phyloP scores from a whole-genome alignment of 2,888 invertebrate species.

The Oligia strigilis region DNA sequence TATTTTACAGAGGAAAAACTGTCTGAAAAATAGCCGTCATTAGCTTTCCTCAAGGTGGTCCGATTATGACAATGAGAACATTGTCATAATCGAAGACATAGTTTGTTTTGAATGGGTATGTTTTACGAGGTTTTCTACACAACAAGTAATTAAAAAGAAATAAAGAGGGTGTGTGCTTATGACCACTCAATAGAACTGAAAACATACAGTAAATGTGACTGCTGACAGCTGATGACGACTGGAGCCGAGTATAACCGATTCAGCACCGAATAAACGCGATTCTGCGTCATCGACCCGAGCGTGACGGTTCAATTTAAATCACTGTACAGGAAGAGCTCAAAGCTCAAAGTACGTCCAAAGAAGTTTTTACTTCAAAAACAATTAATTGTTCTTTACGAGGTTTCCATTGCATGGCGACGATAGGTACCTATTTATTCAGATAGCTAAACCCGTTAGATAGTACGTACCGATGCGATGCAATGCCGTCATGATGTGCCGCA shows the following conservation, averaged over 20 bases:
- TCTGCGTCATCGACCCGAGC: neutral
- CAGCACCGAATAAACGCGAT: neutral
- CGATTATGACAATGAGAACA: too few species aligned
- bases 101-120: too few species aligned
- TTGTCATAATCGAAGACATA: neutral
- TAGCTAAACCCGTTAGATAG: slow-evolving; percentile 18
- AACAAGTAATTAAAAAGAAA: neutral
- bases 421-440: neutral
- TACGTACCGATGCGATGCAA: slow-evolving; percentile 1
- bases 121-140: neutral
- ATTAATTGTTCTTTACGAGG: neutral
- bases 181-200: too few species aligned
- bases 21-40: neutral
- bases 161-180: too few species aligned
- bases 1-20: neutral
- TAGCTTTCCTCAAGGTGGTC: neutral
- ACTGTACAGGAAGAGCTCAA: too few species aligned
- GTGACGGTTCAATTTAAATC: neutral
- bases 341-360: neutral
- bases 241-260: neutral
- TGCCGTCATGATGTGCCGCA: slow-evolving; percentile 31
- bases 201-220: neutral
- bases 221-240: neutral
- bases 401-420: neutral
- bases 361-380: neutral